A percentile compares a stretch with the other conserved stretches of the same genome.
phyloP scores from a whole-genome alignment of 2,888 invertebrate species.

The Dasysyrphus albostriatus region DNA sequence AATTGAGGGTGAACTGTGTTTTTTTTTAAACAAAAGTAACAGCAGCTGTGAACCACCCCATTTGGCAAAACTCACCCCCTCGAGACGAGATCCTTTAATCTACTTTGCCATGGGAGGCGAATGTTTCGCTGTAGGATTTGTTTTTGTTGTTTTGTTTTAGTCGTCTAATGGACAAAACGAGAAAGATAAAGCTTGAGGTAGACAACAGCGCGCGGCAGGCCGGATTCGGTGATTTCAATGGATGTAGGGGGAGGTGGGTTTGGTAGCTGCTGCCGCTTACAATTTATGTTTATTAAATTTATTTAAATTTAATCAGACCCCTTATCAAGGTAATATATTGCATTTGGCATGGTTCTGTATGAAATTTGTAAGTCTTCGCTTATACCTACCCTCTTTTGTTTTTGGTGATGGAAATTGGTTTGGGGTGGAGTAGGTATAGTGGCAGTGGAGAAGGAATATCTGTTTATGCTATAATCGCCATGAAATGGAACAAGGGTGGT shows the following conservation, averaged over 20 bases:
- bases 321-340: slow-evolving; percentile 76
- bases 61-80: slow-evolving; percentile 57
- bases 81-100: slow-evolving; percentile 60
- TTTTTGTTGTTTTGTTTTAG: slow-evolving; percentile 68
- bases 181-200: slow-evolving; percentile 71
- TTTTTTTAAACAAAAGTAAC: slow-evolving; percentile 15
- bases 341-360: slow-evolving; percentile 74
- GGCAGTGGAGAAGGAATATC: slow-evolving; percentile 26
- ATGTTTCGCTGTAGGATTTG: slow-evolving; percentile 51
- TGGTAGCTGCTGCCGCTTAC: slow-evolving; percentile 77
- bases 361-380: slow-evolving; percentile 67
- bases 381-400: slow-evolving; percentile 52
- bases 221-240: slow-evolving; percentile 58
- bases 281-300: slow-evolving; percentile 84
- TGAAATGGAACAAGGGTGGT: slow-evolving; percentile 75
- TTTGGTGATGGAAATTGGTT: slow-evolving; percentile 11
- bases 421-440: slow-evolving; percentile 13
- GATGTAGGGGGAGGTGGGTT: slow-evolving; percentile 28
- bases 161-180: slow-evolving; percentile 58
- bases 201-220: slow-evolving; percentile 64
- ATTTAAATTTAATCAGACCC: slow-evolving; percentile 83
- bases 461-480: slow-evolving; percentile 70
- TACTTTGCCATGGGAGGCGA: slow-evolving; percentile 59
- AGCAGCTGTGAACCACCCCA: slow-evolving; percentile 64
- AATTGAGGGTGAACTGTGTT: slow-evolving; percentile 79